Evolutionary conservation across 2,888 invertebrate species (phyloP).

Genomic region (Cyrtodaria siliqua): DNA sequence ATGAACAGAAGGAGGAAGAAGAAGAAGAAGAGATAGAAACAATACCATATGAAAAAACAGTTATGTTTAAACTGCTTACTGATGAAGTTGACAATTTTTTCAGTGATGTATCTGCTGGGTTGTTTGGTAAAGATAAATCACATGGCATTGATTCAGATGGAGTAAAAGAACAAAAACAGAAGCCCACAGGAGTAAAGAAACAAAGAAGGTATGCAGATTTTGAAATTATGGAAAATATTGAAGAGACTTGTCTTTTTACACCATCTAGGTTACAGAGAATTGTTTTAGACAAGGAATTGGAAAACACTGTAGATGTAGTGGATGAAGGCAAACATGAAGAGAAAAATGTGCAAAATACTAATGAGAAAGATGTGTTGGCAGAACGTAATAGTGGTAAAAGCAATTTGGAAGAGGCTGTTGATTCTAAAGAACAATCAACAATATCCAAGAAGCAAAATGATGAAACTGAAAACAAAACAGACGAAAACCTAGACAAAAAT

Average conservation of each 20-base stretch:
- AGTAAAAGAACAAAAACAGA: conserved; percentile 5
- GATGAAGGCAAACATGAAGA: conserved; percentile 4
- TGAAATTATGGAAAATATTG: conserved; percentile 57
- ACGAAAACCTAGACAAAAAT: background rate
- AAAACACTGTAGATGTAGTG: background rate
- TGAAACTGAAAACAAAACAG: background rate
- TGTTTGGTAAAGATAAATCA: background rate
- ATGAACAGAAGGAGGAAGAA: background rate
- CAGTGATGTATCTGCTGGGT: conserved; percentile 9
- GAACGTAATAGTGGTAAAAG: too few relatives aligned
- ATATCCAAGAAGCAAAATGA: background rate
- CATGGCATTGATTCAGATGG: background rate
- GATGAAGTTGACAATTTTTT: conserved; percentile 55
- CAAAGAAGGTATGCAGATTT: conserved; percentile 44
- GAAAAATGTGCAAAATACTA: conserved; percentile 10
- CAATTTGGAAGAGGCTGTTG: too few relatives aligned
- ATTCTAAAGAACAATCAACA: background rate
- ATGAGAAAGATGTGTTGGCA: too few relatives aligned
- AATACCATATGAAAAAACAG: conserved; percentile 54
- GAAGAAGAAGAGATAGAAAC: conserved; percentile 10
- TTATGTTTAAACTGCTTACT: conserved; percentile 51
- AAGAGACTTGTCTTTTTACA: conserved; percentile 41
- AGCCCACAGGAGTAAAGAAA: conserved; percentile 14
- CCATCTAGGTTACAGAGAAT: conserved; percentile 13
- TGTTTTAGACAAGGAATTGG: background rate